Base-by-base conservation (phyloP, 2,888 invertebrate genomes). In the Cephus pygmeus region DNA sequence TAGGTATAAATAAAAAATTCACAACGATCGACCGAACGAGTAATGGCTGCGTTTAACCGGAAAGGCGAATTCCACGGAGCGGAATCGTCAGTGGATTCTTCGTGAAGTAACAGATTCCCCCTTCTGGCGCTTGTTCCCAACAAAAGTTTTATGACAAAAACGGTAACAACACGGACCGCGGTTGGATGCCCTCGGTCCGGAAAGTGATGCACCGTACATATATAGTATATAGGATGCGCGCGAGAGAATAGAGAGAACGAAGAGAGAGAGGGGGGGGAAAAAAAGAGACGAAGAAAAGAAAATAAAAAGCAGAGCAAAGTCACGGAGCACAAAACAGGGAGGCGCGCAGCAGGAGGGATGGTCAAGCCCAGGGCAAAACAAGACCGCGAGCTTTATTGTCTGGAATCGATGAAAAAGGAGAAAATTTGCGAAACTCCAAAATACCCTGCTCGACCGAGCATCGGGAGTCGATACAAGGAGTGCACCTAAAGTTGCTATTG, bases 341-440 rank as follows among this genome's bases (percentile, higher is more conserved):
- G 88, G 83, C 85, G 85, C 85, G 85, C 84, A 83, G 83, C 83
- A 82, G 86, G 56, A 9, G 23, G 56, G 23, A 83, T 83, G 87
- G 88, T 87, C 87, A 56, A 88, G 86, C 86, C 87, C 81, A 84
- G 85, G 86, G 87, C 87, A 88, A 88, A 88, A 87, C 89, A 87
- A 88, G 84, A 86, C 85, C 86, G 81, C 85, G 83, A 86, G 85
- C 85, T 89, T 89, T 89, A 89, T 89, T 89, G 87, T 86, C 87
- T 87, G 89, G 87, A 89, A 89, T 87, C 85, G 86, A 88, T 87
- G 86, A 88, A 88, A 88, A 88, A 88, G 86, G 86, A 85, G 85
- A 83, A 83, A 83, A 83, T 82, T 79, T 79, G 80, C 76, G 80
- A 56, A 56, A 56, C 56, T 56, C 56, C 9, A 23, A 15, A 56